Conservation (phyloP, 1,140 invertebrate species). For the Vollenhovia emeryi region DNA sequence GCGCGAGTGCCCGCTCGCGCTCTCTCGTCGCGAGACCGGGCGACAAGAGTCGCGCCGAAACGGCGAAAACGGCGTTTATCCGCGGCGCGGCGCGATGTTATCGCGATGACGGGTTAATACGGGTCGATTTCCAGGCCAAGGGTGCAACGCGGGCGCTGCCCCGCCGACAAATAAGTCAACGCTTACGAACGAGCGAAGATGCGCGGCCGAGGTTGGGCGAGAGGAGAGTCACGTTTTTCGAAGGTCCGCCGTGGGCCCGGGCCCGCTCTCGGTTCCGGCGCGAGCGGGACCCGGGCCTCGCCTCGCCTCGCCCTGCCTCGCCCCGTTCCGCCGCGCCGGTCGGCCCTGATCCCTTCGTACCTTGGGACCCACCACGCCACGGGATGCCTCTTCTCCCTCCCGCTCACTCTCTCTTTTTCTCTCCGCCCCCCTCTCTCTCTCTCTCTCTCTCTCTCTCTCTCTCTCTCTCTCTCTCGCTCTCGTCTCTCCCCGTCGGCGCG, state of each 20-base stretch:
- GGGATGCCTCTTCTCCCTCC: constrained; percentile 74
- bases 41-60: not conserved
- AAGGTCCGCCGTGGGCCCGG: constrained; percentile 39
- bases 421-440: not conserved
- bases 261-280: constrained; percentile 12
- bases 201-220: constrained; percentile 5
- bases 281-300: constrained; percentile 29
- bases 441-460: constrained; percentile 37
- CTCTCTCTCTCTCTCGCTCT: constrained; percentile 42
- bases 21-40: not conserved
- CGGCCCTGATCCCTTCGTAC: constrained; percentile 70
- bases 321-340: constrained; percentile 25
- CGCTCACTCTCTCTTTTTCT: not conserved
- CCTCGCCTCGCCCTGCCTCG: not conserved
- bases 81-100: constrained; percentile 33
- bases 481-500: constrained; percentile 57
- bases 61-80: constrained; percentile 19
- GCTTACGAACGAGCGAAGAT: constrained; percentile 35
- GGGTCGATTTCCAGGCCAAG: constrained; percentile 44
- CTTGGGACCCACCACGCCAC: constrained; percentile 78
- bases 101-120: constrained; percentile 57
- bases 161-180: constrained; percentile 50
- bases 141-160: not conserved
- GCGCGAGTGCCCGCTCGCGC: not conserved
- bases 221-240: constrained; percentile 63